Evolutionary conservation across 2,113 vertebrate genomes (phyloP), one percentile per base, ranked within the genome.

Genomic region (Triplophysa tibetana): DNA sequence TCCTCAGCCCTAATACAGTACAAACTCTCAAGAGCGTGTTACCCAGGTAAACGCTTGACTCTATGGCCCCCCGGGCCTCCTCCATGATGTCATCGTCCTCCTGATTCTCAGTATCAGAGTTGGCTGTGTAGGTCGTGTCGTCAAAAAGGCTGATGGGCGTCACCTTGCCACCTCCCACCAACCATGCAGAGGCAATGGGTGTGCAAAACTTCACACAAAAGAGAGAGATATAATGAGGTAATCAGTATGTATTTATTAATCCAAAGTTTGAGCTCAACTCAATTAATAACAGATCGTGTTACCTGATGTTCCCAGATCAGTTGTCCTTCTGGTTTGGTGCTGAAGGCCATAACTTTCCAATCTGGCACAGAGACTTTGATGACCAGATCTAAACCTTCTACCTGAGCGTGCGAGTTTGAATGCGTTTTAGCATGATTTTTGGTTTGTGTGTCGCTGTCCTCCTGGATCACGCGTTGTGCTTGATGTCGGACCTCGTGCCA

Each of bases 221-320:
- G 23, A 72, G 13, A 63, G 52, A 75, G 2, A 65, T 13, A 26
- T 50, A 21, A 76, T 73, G 73, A 26, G 17, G 62, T 50, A 2
- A 56, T 26, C 16, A 54, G 21, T 29, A 8, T n/a, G 43, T 1
- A 50, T n/a, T 21, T 58, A 3, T 9, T 13, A 3, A 23, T 23
- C 43, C n/a, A 5, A 70, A 17, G 9, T 73, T 29, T 21, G n/a
- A 63, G 14, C 13, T 11, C 5, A 45, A 70, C 50, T 38, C 7
- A n/a, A 70, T 56, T 1, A 21, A 52, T 19, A 38, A 19, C 29
- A 1, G n/a, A 12, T 6, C 2, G 11, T 16, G 33, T 8, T 65
- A 99, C 98, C 96, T 98, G 96, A 75, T 95, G 96, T 70, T 99
- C 97, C 98, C 98, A 99, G 77, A 98, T 95, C 85, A 98, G 93